A percentile compares a stretch with the other conserved stretches of the same genome.
Evolutionary conservation across 2,797 vertebrate species (phyloP).

Genomic region (Ciconia nigra): DNA sequence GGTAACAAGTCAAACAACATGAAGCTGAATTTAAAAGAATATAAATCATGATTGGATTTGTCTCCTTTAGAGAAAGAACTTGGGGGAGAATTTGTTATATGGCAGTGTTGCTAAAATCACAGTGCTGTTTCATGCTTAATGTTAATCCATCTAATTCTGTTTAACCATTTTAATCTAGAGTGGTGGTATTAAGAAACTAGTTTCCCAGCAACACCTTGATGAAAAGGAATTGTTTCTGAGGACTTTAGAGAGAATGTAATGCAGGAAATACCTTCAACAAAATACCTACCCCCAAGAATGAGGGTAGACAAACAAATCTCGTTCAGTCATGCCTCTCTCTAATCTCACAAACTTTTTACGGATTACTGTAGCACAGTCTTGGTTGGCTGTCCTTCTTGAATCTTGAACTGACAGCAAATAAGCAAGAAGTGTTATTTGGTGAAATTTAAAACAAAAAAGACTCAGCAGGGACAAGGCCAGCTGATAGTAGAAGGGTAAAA

Average conservation of each 20-base stretch:
- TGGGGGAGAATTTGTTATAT: background rate
- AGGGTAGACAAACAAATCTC: background rate
- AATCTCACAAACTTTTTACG: background rate
- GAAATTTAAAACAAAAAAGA: background rate
- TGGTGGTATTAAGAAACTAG: background rate
- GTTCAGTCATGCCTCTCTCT: background rate
- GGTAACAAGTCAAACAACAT: conserved; percentile 72
- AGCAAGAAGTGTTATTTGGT: background rate
- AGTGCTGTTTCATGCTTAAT: background rate
- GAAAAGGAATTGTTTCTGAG: background rate
- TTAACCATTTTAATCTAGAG: background rate
- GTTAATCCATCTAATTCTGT: background rate
- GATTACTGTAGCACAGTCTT: background rate
- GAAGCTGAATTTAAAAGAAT: background rate
- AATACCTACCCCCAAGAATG: background rate
- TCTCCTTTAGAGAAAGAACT: background rate
- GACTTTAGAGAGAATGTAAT: background rate
- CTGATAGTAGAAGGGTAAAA: background rate
- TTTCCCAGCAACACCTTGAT: background rate
- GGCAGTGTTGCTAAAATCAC: background rate
- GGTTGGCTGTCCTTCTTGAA: background rate
- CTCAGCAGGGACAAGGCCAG: background rate
- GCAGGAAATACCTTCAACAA: background rate
- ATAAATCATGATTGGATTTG: background rate
- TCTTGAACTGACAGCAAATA: background rate